phyloP scores from a whole-genome alignment of 2,888 invertebrate genomes.

The Tiliacea citrago region DNA sequence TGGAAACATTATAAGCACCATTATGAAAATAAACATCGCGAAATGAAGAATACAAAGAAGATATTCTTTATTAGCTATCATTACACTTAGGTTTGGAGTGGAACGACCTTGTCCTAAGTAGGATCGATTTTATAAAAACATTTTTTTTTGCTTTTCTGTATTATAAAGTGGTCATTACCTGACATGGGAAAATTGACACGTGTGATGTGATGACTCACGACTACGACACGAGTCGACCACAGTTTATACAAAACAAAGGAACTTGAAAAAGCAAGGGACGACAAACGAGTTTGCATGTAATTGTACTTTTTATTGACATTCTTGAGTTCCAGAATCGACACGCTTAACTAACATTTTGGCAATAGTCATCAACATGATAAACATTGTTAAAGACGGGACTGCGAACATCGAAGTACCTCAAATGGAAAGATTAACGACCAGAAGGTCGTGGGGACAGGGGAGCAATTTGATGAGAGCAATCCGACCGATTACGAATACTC shows the following conservation, averaged over 20 bases:
- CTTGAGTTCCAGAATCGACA: not conserved
- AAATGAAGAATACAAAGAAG: constrained; percentile 18
- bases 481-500: constrained; percentile 33
- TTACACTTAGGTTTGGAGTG: constrained; percentile 36
- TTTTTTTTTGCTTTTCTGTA: constrained; percentile 15
- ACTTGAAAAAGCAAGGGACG: not conserved
- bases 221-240: no score
- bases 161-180: constrained; percentile 1
- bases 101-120: constrained; percentile 40
- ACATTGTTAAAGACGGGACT: constrained; percentile 28
- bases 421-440: constrained; percentile 37
- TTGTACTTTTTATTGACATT: not conserved
- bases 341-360: constrained; percentile 28
- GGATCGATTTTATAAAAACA: constrained; percentile 49
- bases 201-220: constrained; percentile 12
- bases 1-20: not conserved
- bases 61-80: constrained; percentile 26
- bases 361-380: constrained; percentile 32
- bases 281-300: not conserved
- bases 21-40: constrained; percentile 8
- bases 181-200: constrained; percentile 25
- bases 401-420: constrained; percentile 14
- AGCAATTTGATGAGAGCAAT: constrained; percentile 40
- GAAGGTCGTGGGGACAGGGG: constrained; percentile 43
- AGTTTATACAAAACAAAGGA: not conserved